A percentile compares a stretch with the other conserved stretches of the same genome.
Conservation (phyloP, 2,113 vertebrate species). For the Mellivora capensis region DNA sequence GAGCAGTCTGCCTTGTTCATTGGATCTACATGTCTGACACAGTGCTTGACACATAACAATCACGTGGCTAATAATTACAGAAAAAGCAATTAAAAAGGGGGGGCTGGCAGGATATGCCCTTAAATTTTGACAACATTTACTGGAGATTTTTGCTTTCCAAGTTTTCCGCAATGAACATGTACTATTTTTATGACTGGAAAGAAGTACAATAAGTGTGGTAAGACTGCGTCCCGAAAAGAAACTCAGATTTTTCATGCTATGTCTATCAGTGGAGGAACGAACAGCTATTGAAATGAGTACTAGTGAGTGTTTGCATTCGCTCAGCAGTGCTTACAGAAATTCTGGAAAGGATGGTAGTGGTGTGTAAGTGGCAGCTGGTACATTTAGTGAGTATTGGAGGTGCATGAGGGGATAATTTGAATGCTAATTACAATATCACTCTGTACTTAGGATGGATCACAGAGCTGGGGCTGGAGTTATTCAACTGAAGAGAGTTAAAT, state of each 20-base stretch:
- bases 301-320: constrained; percentile 26
- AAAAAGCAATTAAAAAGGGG: background rate
- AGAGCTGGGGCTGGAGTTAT: background rate
- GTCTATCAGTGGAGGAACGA: background rate
- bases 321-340: constrained; percentile 13
- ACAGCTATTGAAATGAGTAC: constrained; percentile 35
- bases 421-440: constrained; percentile 49
- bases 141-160: background rate
- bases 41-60: background rate
- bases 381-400: constrained; percentile 9
- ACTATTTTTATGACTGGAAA: background rate
- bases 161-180: background rate
- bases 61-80: background rate
- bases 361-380: constrained; percentile 36
- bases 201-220: background rate
- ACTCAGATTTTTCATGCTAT: background rate
- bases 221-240: background rate
- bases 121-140: background rate
- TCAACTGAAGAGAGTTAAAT: constrained; percentile 13
- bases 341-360: constrained; percentile 34
- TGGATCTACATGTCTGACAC: background rate
- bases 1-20: background rate
- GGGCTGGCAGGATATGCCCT: background rate
- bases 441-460: background rate
- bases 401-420: constrained; percentile 9